phyloP scores from a whole-genome alignment of 2,113 vertebrate genomes.

The Scomber scombrus region DNA sequence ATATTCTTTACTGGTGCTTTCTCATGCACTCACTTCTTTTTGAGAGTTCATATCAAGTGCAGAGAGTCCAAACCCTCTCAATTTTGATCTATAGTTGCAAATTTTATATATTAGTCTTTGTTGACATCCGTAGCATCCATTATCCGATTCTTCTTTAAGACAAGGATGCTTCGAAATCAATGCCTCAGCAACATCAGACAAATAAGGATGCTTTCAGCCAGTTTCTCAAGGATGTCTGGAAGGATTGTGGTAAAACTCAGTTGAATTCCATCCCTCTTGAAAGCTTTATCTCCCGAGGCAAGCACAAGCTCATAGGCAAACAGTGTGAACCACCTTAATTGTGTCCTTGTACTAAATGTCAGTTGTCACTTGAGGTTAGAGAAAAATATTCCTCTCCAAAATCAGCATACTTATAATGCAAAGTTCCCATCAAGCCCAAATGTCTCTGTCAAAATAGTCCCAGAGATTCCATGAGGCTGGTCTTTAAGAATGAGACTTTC shows the following conservation, averaged over 20 bases:
- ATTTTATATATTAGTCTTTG: too few relatives aligned
- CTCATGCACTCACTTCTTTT: neutral
- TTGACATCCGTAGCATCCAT: too few relatives aligned
- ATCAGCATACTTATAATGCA: conserved; percentile 18
- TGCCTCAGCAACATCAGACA: conserved; percentile 26
- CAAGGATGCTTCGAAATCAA: conserved; percentile 33
- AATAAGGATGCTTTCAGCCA: conserved; percentile 55
- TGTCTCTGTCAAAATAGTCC: neutral
- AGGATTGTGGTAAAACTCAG: conserved; percentile 39
- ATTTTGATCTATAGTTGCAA: too few relatives aligned
- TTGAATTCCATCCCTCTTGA: conserved; percentile 31
- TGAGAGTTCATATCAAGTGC: conserved; percentile 16
- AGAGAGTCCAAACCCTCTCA: conserved; percentile 1
- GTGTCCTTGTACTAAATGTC: conserved; percentile 28
- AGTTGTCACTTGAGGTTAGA: neutral
- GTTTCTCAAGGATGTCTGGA: conserved; percentile 49
- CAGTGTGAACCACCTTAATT: conserved; percentile 12
- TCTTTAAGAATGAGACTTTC: neutral
- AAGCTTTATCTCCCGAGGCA: conserved; percentile 18
- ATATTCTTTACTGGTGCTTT: conserved; percentile 15
- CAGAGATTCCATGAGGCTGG: conserved; percentile 6
- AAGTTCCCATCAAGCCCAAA: neutral
- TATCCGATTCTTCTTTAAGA: neutral
- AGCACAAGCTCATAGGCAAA: neutral
- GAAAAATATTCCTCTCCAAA: conserved; percentile 26